phyloP scores from a whole-genome alignment of 2,113 vertebrate species.

The Felis chaus region DNA sequence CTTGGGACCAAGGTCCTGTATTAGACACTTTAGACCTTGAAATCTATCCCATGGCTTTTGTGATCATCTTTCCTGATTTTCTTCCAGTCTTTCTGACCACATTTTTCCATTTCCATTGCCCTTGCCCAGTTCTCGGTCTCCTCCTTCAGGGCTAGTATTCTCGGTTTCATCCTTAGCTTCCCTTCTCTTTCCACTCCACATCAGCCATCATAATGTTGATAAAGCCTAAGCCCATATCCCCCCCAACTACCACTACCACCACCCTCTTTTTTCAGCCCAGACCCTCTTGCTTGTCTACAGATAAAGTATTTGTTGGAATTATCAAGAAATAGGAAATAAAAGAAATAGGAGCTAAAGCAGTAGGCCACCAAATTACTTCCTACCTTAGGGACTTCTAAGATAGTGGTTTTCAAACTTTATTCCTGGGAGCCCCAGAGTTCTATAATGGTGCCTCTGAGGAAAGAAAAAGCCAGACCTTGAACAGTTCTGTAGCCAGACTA shows the following conservation, averaged over 20 bases:
- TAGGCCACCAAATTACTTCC: background rate
- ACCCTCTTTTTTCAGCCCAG: background rate
- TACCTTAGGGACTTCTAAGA: background rate
- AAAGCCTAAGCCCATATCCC: background rate
- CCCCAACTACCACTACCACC: background rate
- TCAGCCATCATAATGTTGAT: background rate
- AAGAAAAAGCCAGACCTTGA: background rate
- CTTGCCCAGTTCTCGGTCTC: background rate
- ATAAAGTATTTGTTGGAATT: slow-evolving; percentile 16
- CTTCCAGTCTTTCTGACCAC: slow-evolving; percentile 5
- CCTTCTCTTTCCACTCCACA: background rate
- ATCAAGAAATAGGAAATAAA: background rate
- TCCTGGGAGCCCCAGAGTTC: background rate
- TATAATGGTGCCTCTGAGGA: background rate
- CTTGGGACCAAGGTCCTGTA: background rate
- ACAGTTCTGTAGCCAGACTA: background rate
- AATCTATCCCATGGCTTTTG: background rate
- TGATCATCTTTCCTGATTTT: background rate
- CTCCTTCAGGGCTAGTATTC: background rate
- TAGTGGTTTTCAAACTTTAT: background rate
- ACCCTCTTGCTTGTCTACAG: background rate
- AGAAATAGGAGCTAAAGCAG: background rate
- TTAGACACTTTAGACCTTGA: background rate
- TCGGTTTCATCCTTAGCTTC: background rate
- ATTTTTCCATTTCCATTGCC: background rate